Evolutionary conservation across 1,140 invertebrate species (phyloP).

Genomic region (Mamestra configurata): DNA sequence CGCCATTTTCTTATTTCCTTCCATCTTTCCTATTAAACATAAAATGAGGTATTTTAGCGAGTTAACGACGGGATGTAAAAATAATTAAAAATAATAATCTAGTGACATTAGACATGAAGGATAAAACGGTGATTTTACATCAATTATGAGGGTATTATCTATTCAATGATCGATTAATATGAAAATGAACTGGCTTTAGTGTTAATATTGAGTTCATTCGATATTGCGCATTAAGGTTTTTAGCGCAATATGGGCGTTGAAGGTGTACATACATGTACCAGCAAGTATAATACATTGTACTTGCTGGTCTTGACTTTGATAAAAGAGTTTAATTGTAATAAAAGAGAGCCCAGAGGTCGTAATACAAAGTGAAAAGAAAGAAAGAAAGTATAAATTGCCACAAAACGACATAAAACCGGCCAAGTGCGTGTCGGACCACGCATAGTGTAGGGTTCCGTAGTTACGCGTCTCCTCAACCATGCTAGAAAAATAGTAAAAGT

Average conservation of each 20-base stretch:
- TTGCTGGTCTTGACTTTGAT: too few species aligned
- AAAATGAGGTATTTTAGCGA: background rate
- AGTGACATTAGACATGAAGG: slow-evolving; percentile 13
- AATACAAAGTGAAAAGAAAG: too few species aligned
- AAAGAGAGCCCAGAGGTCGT: too few species aligned
- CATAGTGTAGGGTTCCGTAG: too few species aligned
- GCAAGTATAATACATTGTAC: too few species aligned
- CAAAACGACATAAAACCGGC: too few species aligned
- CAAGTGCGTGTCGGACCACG: too few species aligned
- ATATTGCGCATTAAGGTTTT: background rate
- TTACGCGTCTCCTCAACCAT: too few species aligned
- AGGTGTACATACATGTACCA: background rate
- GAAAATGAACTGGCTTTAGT: background rate
- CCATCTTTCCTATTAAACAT: slow-evolving; percentile 13
- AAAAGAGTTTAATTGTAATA: too few species aligned
- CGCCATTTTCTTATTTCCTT: slow-evolving; percentile 14
- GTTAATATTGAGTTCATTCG: background rate
- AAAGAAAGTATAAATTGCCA: too few species aligned
- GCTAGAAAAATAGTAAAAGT: too few species aligned
- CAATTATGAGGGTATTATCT: background rate
- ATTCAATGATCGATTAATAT: slow-evolving; percentile 21
- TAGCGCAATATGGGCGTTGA: background rate
- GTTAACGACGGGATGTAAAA: slow-evolving; percentile 19
- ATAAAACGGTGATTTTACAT: slow-evolving; percentile 23
- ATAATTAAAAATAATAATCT: slow-evolving; percentile 13